phyloP scores from a whole-genome alignment of 1,140 invertebrate genomes.

The Brachionus angularis region DNA sequence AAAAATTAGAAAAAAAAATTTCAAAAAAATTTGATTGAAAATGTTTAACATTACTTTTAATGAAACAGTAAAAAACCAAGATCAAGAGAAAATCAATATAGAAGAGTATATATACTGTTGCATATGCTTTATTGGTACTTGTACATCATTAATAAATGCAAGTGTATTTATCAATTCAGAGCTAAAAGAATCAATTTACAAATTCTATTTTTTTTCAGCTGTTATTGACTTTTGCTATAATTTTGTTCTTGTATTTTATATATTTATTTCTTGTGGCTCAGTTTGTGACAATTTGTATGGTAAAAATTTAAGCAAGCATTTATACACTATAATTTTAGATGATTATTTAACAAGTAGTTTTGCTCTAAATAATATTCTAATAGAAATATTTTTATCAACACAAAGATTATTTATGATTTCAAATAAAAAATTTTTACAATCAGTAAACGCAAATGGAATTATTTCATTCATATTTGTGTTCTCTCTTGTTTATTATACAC shows the following conservation, averaged over 20 bases:
- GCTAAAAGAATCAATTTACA: conserved; percentile 6
- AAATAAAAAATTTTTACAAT: not conserved
- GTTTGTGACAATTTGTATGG: not conserved
- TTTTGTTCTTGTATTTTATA: not conserved
- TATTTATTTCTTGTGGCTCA: not conserved
- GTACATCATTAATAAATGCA: not conserved
- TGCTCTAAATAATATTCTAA: conserved; percentile 1
- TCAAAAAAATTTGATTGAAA: too few species aligned
- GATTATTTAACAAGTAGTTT: conserved; percentile 7
- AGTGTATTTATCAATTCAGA: not conserved
- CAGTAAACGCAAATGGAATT: not conserved
- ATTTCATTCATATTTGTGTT: not conserved
- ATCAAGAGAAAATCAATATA: too few species aligned
- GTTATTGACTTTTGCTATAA: not conserved
- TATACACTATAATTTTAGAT: not conserved
- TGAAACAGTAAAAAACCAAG: too few species aligned
- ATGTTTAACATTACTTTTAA: too few species aligned
- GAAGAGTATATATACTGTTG: not conserved
- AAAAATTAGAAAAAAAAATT: too few species aligned
- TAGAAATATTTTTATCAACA: conserved; percentile 1
- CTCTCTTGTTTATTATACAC: not conserved
- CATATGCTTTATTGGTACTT: not conserved
- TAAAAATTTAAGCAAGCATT: not conserved
- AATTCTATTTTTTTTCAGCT: conserved; percentile 16
- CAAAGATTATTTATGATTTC: conserved; percentile 8